Base-by-base conservation (phyloP, 2,113 vertebrate species). In the Marmota flaviventris region DNA sequence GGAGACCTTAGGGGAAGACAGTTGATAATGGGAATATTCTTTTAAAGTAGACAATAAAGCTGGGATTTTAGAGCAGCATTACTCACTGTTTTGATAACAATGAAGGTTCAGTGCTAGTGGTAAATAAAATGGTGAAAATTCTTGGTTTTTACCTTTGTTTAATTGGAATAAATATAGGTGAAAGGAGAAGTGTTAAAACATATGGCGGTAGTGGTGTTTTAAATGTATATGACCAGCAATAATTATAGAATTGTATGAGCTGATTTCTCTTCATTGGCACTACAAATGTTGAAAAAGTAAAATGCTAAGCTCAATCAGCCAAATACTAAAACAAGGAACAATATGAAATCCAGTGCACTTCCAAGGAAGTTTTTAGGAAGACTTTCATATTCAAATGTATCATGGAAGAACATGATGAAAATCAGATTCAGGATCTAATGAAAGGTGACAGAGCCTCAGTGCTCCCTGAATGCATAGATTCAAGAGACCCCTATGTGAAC, bases 231-330 rank as follows among this genome's bases (percentile, higher is more conserved):
- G 4, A 6, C n/a, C n/a, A 56, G 32, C 25, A 63, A 27, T 67
- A 73, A 69, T 91, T 22, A 39, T n/a, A 77, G 75, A 13, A 65
- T 72, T 85, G 9, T 67, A 16, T 70, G 6, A 18, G 5, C 5
- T 76, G 17, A 11, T 70, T 89, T 94, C 25, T 86, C 14, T 86
- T 89, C 58, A 93, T 69, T 45, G 12, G 2, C 13, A 79, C 78
- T 96, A 65, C 58, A 87, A 45, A 73, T 72, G 22, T 25, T 87
- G 58, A 81, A 83, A 77, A 93, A 73, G 32, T 39, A 42, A 82
- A 93, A 81, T 76, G 61, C 34, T 69, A 81, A 86, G 4, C n/a
- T 90, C 37, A 48, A 4, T 42, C 12, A 82, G 34, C 17, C 22
- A 69, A 76, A 24, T 6, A 17, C 5, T 69, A 86, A 76, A 48